Base-by-base conservation (phyloP, 2,113 vertebrate species). In the Atherinomorus stipes region DNA sequence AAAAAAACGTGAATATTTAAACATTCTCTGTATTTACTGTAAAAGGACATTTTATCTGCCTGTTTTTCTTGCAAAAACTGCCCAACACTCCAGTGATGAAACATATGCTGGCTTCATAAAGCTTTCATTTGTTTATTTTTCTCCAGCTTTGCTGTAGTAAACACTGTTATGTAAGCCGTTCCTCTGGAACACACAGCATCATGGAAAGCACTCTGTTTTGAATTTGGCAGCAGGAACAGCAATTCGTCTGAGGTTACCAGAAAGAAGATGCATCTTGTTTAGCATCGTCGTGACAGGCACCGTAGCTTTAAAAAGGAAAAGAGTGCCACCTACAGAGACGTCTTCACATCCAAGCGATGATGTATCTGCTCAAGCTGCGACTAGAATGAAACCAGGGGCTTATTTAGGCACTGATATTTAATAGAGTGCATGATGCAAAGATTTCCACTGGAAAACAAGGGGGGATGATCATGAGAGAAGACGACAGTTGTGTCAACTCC, bases 121-220 rank as follows among this genome's bases (percentile, higher is more conserved):
- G 68, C 52, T 81, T 75, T 66, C 53, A 61, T 70, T 61, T 56
- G 60, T 85, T 80, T 74, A 70, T 64, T 84, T 71, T 79, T 61
- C 56, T 34, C 2, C 16, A 19, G 73, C 31, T 28, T 40, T 22
- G 64, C 64, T 26, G 67, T 42, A n/a, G 64, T 81, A 84, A 88
- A 90, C 80, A 78, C 62, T 4, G 50, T 87, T 83, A 76, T 60
- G 68, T 63, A 85, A 89, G 56, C 47, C 52, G 22, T 19, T 58
- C 63, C 82, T 26, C 68, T 83, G 68, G 54, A 85, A 80, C 51
- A 40, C 80, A 74, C 10, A 26, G 64, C 58, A 64, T 86, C 77
- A 80, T 60, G 85, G 86, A 67, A 87, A 79, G 59, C 18, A 52
- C 22, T 63, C 70, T 38, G 53, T 74, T 71, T 72, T 50, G 61